phyloP scores from a whole-genome alignment of 1,140 invertebrate species.

The Drosophila quadrilineata region DNA sequence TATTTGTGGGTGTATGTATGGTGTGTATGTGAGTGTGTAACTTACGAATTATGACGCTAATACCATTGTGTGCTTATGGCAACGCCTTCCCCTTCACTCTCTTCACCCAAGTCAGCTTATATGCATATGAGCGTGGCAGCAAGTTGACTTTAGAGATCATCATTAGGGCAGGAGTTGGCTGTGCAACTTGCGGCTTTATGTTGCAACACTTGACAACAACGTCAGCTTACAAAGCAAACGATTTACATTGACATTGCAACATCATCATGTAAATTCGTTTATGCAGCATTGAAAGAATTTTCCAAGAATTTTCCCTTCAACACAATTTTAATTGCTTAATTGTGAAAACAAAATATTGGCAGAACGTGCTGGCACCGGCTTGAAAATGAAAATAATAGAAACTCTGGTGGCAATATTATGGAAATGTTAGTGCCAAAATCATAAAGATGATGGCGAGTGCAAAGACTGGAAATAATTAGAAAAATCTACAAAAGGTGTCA shows the following conservation, averaged over 20 bases:
- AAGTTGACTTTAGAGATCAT: slow-evolving; percentile 77
- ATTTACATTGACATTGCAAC: too few relatives aligned
- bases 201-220: slow-evolving; percentile 29
- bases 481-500: slow-evolving; percentile 26
- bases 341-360: slow-evolving; percentile 3
- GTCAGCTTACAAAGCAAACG: too few relatives aligned
- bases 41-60: slow-evolving; percentile 75
- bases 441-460: neutral
- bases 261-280: too few relatives aligned
- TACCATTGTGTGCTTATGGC: slow-evolving; percentile 67
- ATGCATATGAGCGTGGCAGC: slow-evolving; percentile 34
- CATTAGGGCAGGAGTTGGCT: slow-evolving; percentile 43
- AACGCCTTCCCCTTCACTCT: neutral
- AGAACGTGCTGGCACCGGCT: slow-evolving; percentile 3
- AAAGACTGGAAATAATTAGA: slow-evolving; percentile 38
- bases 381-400: neutral
- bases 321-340: slow-evolving; percentile 5
- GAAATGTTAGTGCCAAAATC: slow-evolving; percentile 3
- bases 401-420: neutral
- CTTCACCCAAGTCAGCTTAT: slow-evolving; percentile 9
- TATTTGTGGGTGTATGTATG: slow-evolving; percentile 8
- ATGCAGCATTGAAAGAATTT: neutral
- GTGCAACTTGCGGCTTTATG: slow-evolving; percentile 34
- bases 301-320: neutral
- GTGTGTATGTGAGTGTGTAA: slow-evolving; percentile 41